Base-by-base conservation (phyloP, 2,113 vertebrate genomes). In the Actenoides lindsayi region DNA sequence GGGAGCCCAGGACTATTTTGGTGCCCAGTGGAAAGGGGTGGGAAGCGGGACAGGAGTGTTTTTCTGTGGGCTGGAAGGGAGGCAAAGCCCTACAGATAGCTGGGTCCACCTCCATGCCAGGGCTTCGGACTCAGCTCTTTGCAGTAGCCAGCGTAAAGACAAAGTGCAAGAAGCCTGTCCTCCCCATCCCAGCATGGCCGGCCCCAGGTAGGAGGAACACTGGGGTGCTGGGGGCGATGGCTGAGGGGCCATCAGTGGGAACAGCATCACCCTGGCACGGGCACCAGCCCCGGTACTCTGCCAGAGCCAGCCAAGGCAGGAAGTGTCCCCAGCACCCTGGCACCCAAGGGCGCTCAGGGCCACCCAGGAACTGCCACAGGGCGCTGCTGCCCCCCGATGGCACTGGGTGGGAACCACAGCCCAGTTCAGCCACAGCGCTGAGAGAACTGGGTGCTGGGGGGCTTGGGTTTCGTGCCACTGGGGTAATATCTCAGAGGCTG, bases 371-470 rank as follows among this genome's bases (percentile, higher is more conserved):
- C 35, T 62, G 39, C 67, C 78, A 7, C 35, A 35, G 71, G 73
- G 54, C 30, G 73, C 90, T 95, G 96, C 90, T 96, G 96, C 94
- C 95, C 20, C 23, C 95, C 25, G 44, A 62, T 82, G 96, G 76
- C 81, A 4, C 30, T 0, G 64, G 20, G 9, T 1, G 28, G 24
- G 60, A 57, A 16, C 4, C 69, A 24, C 37, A 30, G 83, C 37
- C 63, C 74, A 5, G 65, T 8, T 11, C 50, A 4, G 37, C 16
- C 20, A 5, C 70, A 0, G 81, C 8, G 4, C 77, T 0, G 44
- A 5, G 13, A n/a, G 11, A 13, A 13, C 67, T 6, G 35, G 30
- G 17, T 10, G 39, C 11, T 11, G 39, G 33, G 7, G 28, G 6
- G 44, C 7, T 59, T 12, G 60, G 5, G 2, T 13, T 42, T 73